Evolutionary conservation across 2,888 invertebrate species (phyloP).

Genomic region (Clusia tigrina): DNA sequence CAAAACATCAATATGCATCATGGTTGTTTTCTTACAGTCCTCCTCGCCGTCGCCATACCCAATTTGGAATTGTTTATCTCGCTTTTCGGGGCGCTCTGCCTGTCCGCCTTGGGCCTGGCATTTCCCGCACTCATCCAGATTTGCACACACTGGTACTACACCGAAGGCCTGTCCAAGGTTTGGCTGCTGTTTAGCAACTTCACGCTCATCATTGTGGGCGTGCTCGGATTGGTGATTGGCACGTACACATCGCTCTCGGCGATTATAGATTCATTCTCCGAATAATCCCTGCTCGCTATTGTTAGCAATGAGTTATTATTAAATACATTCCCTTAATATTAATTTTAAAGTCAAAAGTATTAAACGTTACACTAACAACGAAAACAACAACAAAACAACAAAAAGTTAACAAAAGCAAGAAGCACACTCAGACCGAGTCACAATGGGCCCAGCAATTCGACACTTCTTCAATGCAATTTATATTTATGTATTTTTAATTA

Average conservation of each 20-base stretch:
- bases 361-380: no score
- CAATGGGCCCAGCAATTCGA: no score
- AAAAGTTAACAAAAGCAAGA: no score
- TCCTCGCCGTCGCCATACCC: slow-evolving; percentile 85
- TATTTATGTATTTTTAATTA: no score
- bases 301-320: no score
- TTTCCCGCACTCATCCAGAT: slow-evolving; percentile 90
- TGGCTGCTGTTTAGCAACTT: slow-evolving; percentile 72
- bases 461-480: no score
- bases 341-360: no score
- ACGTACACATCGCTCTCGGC: slow-evolving; percentile 74
- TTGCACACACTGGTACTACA: slow-evolving; percentile 80
- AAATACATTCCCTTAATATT: no score
- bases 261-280: slow-evolving; percentile 69
- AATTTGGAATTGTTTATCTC: slow-evolving; percentile 83
- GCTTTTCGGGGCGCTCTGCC: slow-evolving; percentile 86
- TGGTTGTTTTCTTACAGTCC: slow-evolving; percentile 71
- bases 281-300: no score
- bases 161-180: slow-evolving; percentile 67
- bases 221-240: slow-evolving; percentile 74
- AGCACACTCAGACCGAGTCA: no score
- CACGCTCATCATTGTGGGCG: slow-evolving; percentile 72
- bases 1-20: neutral
- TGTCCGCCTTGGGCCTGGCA: slow-evolving; percentile 87
- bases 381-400: no score